Evolutionary conservation across 2,113 vertebrate species (phyloP).

Genomic region (Ailurus styani): DNA sequence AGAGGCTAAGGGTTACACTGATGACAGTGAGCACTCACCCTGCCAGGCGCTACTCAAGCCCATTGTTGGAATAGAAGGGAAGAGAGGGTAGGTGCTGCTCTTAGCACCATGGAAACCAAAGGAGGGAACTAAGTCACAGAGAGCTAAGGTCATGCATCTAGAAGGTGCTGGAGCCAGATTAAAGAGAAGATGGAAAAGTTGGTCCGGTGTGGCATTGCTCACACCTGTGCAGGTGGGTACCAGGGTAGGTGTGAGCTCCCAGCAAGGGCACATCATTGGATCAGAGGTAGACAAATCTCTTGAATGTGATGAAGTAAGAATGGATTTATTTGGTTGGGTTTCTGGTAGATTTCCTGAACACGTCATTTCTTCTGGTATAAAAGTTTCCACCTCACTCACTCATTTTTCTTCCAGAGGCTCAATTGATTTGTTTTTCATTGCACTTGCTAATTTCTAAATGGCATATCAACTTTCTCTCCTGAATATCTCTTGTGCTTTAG

Average conservation of each 20-base stretch:
- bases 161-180: background rate
- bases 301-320: no score
- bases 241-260: background rate
- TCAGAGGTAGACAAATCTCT: background rate
- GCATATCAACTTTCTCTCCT: slow-evolving; percentile 5
- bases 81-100: background rate
- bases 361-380: background rate
- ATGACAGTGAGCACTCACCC: background rate
- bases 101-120: background rate
- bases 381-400: background rate
- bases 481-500: slow-evolving; percentile 56
- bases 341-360: background rate
- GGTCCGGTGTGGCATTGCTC: background rate
- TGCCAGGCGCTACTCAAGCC: no score
- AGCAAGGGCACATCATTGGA: no score
- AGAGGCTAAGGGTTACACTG: background rate
- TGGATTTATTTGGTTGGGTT: background rate
- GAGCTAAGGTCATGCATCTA: background rate
- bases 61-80: background rate
- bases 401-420: background rate
- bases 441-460: slow-evolving; percentile 44
- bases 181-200: background rate
- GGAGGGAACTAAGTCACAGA: background rate
- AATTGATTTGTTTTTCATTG: background rate
- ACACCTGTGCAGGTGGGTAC: background rate